Conservation (phyloP, 64 coral and sea anemone genomes). For the Montipora sp. region DNA sequence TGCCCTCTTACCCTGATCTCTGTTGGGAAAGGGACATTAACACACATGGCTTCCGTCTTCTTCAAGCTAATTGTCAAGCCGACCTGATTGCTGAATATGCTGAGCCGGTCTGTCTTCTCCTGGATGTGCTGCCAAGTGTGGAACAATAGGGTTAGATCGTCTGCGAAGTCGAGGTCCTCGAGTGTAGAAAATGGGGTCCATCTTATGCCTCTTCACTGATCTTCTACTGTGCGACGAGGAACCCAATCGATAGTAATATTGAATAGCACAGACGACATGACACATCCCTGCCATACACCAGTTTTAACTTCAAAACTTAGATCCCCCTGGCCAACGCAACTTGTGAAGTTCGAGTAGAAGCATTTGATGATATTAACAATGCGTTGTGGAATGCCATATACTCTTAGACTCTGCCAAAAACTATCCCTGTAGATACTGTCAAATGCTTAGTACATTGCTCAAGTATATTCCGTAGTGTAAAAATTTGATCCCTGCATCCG, state of each 20-base stretch:
- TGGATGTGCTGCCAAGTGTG: no score
- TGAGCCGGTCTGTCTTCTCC: no score
- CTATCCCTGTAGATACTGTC: slow-evolving; percentile 16
- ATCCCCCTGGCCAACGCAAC: background rate
- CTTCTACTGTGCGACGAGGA: background rate
- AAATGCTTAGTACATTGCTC: slow-evolving; percentile 48
- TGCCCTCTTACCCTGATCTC: background rate
- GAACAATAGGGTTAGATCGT: background rate
- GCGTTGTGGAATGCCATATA: slow-evolving; percentile 6
- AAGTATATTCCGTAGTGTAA: slow-evolving; percentile 28
- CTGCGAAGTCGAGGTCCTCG: background rate
- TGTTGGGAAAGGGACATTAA: background rate
- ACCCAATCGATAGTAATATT: background rate
- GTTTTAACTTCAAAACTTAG: background rate
- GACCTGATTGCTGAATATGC: no score
- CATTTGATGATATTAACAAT: background rate
- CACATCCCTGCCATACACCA: background rate
- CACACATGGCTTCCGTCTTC: slow-evolving; percentile 21
- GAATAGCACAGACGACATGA: background rate
- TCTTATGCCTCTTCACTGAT: background rate
- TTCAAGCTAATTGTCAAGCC: background rate
- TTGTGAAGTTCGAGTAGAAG: slow-evolving; percentile 11
- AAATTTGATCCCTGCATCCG: slow-evolving; percentile 19
- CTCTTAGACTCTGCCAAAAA: slow-evolving; percentile 3
- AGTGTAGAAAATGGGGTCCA: background rate